A percentile compares a stretch with the other conserved stretches of the same genome.
Conservation (phyloP, 2,113 vertebrate genomes). For the Bucco capensis region DNA sequence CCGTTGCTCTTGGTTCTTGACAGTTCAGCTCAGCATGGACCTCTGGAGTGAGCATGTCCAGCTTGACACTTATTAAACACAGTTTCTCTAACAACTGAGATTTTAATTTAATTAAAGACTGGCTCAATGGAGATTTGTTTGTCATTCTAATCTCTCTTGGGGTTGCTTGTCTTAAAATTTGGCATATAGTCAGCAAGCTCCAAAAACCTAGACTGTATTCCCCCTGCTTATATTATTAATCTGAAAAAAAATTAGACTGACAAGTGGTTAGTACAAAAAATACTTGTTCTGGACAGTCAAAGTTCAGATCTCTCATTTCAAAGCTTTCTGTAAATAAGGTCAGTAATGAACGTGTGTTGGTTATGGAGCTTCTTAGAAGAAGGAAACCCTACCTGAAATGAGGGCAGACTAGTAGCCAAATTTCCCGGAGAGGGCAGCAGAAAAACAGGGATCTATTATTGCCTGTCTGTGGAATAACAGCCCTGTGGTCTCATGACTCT, state of each 20-base stretch:
- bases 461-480: neutral
- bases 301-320: slow-evolving; percentile 2
- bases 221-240: neutral
- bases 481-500: neutral
- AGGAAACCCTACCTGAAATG: neutral
- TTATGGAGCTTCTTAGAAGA: neutral
- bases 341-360: neutral
- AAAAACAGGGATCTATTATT: neutral
- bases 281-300: neutral
- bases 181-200: neutral
- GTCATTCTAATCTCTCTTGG: neutral
- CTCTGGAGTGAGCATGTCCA: neutral
- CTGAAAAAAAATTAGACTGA: neutral
- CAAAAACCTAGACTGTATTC: neutral
- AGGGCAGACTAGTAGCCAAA: neutral
- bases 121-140: neutral
- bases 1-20: neutral
- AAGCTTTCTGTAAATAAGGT: neutral
- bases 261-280: neutral
- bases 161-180: slow-evolving; percentile 7
- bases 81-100: neutral
- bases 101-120: slow-evolving; percentile 1
- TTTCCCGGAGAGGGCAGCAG: neutral
- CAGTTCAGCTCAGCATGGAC: neutral
- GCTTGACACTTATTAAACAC: neutral